phyloP scores from a whole-genome alignment of 2,797 vertebrate genomes.

The Xenops minutus region DNA sequence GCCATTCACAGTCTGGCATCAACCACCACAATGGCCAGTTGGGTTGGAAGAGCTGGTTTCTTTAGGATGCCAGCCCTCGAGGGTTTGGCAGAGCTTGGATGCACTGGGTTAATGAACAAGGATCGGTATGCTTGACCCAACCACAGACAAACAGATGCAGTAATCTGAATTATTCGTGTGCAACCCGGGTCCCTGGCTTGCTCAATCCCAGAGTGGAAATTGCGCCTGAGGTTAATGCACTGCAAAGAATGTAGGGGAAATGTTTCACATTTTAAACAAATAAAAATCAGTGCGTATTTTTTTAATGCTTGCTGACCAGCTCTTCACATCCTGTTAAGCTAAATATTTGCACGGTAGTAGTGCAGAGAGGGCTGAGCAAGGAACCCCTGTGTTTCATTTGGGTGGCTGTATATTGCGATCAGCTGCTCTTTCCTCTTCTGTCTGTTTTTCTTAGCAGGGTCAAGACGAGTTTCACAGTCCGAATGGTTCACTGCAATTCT shows the following conservation, averaged over 20 bases:
- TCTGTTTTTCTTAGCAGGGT: conserved; percentile 75
- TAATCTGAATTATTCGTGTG: conserved; percentile 15
- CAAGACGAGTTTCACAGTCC: conserved; percentile 71
- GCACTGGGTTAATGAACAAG: not conserved
- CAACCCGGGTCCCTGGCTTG: conserved; percentile 25
- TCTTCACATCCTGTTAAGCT: conserved; percentile 71
- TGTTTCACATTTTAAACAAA: conserved; percentile 67
- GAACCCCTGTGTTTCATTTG: conserved; percentile 60
- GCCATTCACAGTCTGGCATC: not conserved
- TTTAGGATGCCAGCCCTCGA: not conserved
- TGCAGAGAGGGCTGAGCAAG: conserved; percentile 45
- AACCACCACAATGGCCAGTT: not conserved
- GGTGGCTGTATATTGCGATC: conserved; percentile 57
- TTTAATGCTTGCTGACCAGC: conserved; percentile 64
- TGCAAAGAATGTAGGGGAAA: conserved; percentile 69
- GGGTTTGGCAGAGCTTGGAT: not conserved
- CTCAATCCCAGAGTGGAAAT: conserved; percentile 46
- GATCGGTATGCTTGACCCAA: not conserved
- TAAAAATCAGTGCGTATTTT: conserved; percentile 64
- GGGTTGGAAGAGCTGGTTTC: not conserved
- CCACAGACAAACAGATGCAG: conserved; percentile 20
- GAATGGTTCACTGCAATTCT: conserved; percentile 76
- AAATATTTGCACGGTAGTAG: conserved; percentile 71
- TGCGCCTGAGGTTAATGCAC: conserved; percentile 55
- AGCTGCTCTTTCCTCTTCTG: conserved; percentile 64